Conservation (phyloP, 2,113 vertebrate genomes). For the human (Homo sapiens) region DNA sequence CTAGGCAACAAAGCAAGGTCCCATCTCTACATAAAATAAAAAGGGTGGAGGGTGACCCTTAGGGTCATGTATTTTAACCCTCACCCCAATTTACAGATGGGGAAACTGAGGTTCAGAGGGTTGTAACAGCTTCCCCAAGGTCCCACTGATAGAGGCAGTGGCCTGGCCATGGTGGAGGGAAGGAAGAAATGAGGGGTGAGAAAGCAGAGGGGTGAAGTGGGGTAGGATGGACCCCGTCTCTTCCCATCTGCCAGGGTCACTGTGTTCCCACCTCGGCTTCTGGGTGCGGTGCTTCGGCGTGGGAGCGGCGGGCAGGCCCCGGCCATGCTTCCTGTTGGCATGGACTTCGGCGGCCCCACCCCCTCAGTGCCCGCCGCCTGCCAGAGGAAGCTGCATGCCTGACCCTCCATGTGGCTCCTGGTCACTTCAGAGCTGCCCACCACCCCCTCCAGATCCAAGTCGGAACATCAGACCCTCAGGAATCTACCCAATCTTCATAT, state of each 20-base stretch:
- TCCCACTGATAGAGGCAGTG: not conserved
- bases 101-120: not conserved
- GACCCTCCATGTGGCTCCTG: not conserved
- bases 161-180: not conserved
- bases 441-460: not conserved
- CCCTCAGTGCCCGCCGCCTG: conserved; percentile 32
- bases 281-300: conserved; percentile 46
- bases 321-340: conserved; percentile 78
- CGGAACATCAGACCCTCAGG: not conserved
- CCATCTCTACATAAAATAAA: too few species aligned
- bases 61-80: not conserved
- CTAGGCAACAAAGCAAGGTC: too few species aligned
- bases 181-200: not conserved
- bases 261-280: not conserved
- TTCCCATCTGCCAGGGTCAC: not conserved
- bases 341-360: not conserved
- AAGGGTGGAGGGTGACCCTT: too few species aligned
- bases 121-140: not conserved
- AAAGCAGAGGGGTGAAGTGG: not conserved
- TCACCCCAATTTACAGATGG: not conserved
- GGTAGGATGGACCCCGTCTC: not conserved
- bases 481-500: not conserved
- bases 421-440: not conserved
- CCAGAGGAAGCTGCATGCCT: conserved; percentile 58
- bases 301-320: conserved; percentile 47